phyloP scores from a whole-genome alignment of 2,797 vertebrate species.

The Pantherophis vulpinus region DNA sequence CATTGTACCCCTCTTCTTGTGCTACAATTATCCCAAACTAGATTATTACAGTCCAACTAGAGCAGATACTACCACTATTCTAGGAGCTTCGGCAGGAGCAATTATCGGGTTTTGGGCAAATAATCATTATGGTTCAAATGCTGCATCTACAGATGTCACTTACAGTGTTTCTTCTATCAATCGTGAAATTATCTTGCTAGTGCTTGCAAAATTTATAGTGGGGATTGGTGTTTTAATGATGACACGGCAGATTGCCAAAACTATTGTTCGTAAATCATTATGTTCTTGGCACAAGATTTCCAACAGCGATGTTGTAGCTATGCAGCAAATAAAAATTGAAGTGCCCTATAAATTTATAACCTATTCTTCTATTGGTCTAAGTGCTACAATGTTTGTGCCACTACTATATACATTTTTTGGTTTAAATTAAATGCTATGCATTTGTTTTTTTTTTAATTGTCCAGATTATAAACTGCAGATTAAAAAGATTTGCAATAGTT shows the following conservation, averaged over 20 bases:
- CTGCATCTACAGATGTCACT: conserved; percentile 49
- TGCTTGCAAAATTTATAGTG: conserved; percentile 69
- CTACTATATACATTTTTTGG: conserved; percentile 78
- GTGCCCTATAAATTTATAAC: conserved; percentile 91
- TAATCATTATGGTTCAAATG: conserved; percentile 67
- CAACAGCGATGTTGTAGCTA: conserved; percentile 67
- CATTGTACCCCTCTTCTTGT: conserved; percentile 77
- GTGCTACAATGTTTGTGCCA: conserved; percentile 79
- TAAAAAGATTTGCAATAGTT: not conserved
- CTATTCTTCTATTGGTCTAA: conserved; percentile 82
- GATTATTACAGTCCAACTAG: conserved; percentile 90
- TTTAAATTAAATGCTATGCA: conserved; percentile 70
- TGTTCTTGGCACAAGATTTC: conserved; percentile 76
- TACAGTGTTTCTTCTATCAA: conserved; percentile 69
- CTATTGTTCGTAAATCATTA: conserved; percentile 70
- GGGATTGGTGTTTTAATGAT: conserved; percentile 76
- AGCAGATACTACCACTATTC: conserved; percentile 88
- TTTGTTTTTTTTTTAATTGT: not conserved
- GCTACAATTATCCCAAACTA: conserved; percentile 87
- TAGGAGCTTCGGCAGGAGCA: conserved; percentile 80
- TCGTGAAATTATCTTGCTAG: not conserved
- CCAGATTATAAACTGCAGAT: rapidly evolving
- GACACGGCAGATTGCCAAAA: conserved; percentile 77
- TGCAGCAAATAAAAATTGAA: conserved; percentile 84
- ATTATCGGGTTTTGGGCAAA: conserved; percentile 88